Conservation (phyloP, 2,113 vertebrate species). For the Ovis aries region ARS-UI_Ramb_v3.0 NC_056076.1:54911501-54912000, state of each 20-base stretch:
- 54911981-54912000: background rate
- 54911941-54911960: background rate
- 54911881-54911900: background rate
- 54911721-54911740: background rate
- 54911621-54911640: rapidly evolving
- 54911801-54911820: background rate
- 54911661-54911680: background rate
- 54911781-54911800: background rate
- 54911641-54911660: background rate
- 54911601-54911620: background rate
- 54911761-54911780: background rate
- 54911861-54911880: background rate
- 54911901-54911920: background rate
- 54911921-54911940: background rate
- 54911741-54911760: background rate
- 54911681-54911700: background rate
- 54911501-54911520: background rate
- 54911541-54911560: background rate
- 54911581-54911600: background rate
- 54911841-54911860: background rate
- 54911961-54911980: background rate
- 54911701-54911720: background rate
- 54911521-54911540: background rate
- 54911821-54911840: background rate
- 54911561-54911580: background rate